Percentiles rank a stretch among this genome's conserved stretches.
Evolutionary conservation across 2,888 invertebrate species (phyloP).

Genomic region (Plebejus anna): DNA sequence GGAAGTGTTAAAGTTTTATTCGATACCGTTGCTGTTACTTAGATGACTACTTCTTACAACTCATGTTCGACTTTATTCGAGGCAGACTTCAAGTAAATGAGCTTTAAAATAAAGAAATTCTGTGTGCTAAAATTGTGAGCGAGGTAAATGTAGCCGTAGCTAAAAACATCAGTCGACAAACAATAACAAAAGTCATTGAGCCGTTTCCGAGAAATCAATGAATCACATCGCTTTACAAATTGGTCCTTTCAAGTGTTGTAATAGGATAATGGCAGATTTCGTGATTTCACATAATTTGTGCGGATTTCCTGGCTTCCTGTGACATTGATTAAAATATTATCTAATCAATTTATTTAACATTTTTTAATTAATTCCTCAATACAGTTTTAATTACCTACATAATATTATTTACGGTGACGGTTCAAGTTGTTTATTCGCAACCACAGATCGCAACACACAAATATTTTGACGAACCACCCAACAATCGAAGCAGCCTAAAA

Average conservation of each 20-base stretch:
- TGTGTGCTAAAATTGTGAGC: background rate
- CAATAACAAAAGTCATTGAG: conserved; percentile 9
- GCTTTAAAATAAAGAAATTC: background rate
- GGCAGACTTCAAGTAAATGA: no score
- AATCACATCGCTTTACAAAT: conserved; percentile 11
- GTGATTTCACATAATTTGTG: background rate
- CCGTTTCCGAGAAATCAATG: background rate
- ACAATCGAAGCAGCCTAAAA: background rate
- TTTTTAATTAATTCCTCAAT: background rate
- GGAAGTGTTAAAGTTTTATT: background rate
- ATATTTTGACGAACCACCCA: background rate
- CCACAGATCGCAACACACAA: background rate
- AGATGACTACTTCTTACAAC: no score
- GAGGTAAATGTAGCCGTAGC: background rate
- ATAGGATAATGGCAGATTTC: background rate
- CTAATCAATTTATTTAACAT: background rate
- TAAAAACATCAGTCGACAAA: conserved; percentile 6
- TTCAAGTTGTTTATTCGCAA: background rate
- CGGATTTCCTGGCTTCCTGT: conserved; percentile 12
- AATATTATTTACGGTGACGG: background rate
- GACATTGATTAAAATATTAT: conserved; percentile 6
- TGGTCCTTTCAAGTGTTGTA: background rate
- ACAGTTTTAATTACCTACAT: background rate
- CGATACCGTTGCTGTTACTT: no score
- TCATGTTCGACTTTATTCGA: no score